These are phyloP conservation scores for Oxygymnocypris stewartii DNA, from an alignment of 2,113 vertebrate species.

Conservation along the genomic window DNA sequence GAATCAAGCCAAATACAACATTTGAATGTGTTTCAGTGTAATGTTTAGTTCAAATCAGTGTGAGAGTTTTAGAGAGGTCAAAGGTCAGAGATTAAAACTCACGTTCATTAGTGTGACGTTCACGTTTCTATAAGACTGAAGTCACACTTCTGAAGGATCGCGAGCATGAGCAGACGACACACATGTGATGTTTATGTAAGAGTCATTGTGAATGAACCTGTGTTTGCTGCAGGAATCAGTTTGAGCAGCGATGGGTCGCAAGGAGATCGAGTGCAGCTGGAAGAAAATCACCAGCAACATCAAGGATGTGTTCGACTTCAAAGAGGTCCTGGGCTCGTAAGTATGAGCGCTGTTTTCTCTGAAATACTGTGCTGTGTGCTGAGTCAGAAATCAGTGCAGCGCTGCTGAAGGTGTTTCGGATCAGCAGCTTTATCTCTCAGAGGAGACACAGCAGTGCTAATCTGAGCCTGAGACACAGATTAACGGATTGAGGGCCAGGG, in stretches of 20 bases:
- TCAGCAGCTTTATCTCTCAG: slow-evolving; percentile 30
- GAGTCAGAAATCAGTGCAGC: not conserved
- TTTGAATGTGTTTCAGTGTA: too few species aligned
- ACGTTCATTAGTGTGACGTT: not conserved
- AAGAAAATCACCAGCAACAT: slow-evolving; percentile 91
- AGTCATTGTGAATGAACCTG: not conserved
- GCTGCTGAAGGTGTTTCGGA: not conserved
- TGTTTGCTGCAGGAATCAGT: slow-evolving; percentile 66
- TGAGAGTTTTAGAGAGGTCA: too few species aligned
- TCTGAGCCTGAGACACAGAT: slow-evolving; percentile 17
- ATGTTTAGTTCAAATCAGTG: too few species aligned
- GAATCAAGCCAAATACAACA: too few species aligned
- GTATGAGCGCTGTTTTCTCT: slow-evolving; percentile 66
- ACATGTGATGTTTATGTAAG: not conserved
- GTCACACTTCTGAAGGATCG: not conserved
- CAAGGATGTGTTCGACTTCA: slow-evolving; percentile 89
- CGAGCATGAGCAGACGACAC: not conserved
- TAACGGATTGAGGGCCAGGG: slow-evolving; percentile 25
- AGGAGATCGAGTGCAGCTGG: slow-evolving; percentile 85
- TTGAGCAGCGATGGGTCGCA: slow-evolving; percentile 84
- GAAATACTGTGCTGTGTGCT: not conserved
- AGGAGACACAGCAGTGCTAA: not conserved
- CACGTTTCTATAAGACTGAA: not conserved
- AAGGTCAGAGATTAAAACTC: slow-evolving; percentile 4
- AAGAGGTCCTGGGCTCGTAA: slow-evolving; percentile 91